A percentile compares a stretch with the other conserved stretches of the same genome.
phyloP scores from a whole-genome alignment of 2,113 vertebrate genomes.

The Oxygymnocypris stewartii region DNA sequence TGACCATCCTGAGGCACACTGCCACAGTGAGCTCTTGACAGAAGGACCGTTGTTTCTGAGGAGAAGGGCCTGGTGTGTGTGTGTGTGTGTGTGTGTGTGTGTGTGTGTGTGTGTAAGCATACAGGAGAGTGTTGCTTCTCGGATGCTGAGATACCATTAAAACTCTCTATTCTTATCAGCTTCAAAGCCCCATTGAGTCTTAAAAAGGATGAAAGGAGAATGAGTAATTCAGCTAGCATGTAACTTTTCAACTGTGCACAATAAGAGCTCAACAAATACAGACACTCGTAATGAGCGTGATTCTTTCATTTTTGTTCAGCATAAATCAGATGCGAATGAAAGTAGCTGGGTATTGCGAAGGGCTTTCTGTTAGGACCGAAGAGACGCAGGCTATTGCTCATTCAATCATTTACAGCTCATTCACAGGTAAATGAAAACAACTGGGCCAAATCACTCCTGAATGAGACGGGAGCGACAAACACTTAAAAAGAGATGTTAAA shows the following conservation, averaged over 20 bases:
- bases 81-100: too few relatives aligned
- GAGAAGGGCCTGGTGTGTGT: not conserved
- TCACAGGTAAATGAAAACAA: constrained; percentile 26
- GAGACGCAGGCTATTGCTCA: not conserved
- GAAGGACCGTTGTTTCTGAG: constrained; percentile 28
- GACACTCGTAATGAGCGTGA: not conserved
- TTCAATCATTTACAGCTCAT: constrained; percentile 3
- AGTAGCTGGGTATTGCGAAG: not conserved
- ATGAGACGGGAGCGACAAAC: too few relatives aligned
- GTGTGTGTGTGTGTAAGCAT: constrained; percentile 34
- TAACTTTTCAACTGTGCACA: constrained; percentile 1
- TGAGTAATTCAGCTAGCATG: not conserved
- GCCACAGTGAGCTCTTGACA: constrained; percentile 39
- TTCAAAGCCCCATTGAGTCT: constrained; percentile 25
- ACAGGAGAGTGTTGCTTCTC: not conserved
- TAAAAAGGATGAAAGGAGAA: constrained; percentile 19
- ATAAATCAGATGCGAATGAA: not conserved
- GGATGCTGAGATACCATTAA: constrained; percentile 5
- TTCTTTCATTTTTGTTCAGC: not conserved
- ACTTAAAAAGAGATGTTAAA: too few relatives aligned
- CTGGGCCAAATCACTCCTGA: too few relatives aligned
- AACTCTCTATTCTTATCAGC: constrained; percentile 18
- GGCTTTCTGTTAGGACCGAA: not conserved
- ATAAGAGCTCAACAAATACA: not conserved
- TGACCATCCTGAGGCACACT: constrained; percentile 5